phyloP scores from a whole-genome alignment of 2,888 invertebrate genomes.

The Agriotes lineatus region DNA sequence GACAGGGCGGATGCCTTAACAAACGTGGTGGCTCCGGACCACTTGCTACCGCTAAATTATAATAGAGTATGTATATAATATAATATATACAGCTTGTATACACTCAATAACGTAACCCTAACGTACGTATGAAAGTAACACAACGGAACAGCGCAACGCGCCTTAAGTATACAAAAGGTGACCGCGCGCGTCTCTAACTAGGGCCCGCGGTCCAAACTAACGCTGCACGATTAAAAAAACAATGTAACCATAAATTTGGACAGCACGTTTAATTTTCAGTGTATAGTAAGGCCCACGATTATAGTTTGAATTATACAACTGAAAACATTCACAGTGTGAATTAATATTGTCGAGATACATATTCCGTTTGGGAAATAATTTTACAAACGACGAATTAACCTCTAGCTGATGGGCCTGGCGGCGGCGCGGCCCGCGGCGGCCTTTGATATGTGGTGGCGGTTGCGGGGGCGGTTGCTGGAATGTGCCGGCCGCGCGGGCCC shows the following conservation, averaged over 20 bases:
- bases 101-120: slow-evolving; percentile 64
- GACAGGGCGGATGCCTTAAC: slow-evolving; percentile 63
- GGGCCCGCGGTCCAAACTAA: slow-evolving; percentile 50
- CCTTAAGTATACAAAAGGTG: slow-evolving; percentile 61
- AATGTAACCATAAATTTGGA: slow-evolving; percentile 63
- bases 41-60: slow-evolving; percentile 64
- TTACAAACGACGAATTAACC: slow-evolving; percentile 59
- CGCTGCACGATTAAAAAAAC: slow-evolving; percentile 54
- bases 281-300: slow-evolving; percentile 70
- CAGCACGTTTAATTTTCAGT: slow-evolving; percentile 68
- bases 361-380: slow-evolving; percentile 61
- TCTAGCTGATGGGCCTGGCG: slow-evolving; percentile 51
- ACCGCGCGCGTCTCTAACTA: slow-evolving; percentile 50
- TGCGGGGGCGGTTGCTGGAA: slow-evolving; percentile 56
- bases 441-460: slow-evolving; percentile 63
- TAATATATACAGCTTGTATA: slow-evolving; percentile 68
- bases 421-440: slow-evolving; percentile 63
- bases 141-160: slow-evolving; percentile 60
- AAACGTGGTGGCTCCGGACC: slow-evolving; percentile 65
- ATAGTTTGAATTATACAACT: slow-evolving; percentile 67
- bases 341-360: slow-evolving; percentile 67
- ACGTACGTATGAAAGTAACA: slow-evolving; percentile 63
- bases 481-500: slow-evolving; percentile 57
- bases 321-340: slow-evolving; percentile 66
- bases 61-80: slow-evolving; percentile 64